These are phyloP conservation scores for Fistularia tabacaria DNA, from an alignment of 2,797 vertebrate genomes.

Conservation along the genomic window DNA sequence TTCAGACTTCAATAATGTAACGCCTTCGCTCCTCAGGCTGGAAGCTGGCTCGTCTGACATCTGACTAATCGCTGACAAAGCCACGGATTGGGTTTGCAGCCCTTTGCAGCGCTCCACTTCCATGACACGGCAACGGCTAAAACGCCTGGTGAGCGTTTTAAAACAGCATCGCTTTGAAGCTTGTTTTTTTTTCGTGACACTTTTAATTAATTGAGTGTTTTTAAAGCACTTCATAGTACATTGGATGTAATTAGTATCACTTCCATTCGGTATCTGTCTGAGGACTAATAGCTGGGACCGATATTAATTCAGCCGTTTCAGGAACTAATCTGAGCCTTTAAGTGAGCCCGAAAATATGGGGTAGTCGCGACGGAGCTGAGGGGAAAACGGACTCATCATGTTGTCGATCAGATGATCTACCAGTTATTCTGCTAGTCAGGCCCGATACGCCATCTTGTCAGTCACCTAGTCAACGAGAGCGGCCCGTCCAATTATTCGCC, in stretches of 20 bases:
- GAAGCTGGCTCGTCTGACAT: constrained; percentile 29
- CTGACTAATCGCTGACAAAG: constrained; percentile 45
- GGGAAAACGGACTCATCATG: too few species aligned
- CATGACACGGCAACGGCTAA: background rate
- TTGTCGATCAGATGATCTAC: constrained; percentile 18
- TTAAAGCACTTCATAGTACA: background rate
- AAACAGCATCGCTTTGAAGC: background rate
- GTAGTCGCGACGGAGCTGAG: constrained; percentile 13
- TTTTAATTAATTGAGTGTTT: constrained; percentile 20
- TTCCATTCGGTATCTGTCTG: constrained; percentile 34
- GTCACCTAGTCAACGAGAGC: constrained; percentile 38
- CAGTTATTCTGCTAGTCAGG: constrained; percentile 43
- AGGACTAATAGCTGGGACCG: constrained; percentile 18
- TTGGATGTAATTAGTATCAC: constrained; percentile 24
- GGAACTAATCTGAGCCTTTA: constrained; percentile 9
- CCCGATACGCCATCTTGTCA: constrained; percentile 43
- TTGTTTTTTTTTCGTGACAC: constrained; percentile 9
- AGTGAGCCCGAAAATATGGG: background rate
- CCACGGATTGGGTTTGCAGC: constrained; percentile 21
- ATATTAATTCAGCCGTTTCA: background rate
- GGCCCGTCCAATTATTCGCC: constrained; percentile 36
- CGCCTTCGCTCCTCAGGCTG: constrained; percentile 20
- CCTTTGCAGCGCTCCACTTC: background rate
- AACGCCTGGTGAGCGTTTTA: constrained; percentile 8
- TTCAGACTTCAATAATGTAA: constrained; percentile 55